Evolutionary conservation across 2,113 vertebrate species (phyloP), one percentile per base, ranked within the genome.

Genomic region (Melanerpes formicivorus): DNA sequence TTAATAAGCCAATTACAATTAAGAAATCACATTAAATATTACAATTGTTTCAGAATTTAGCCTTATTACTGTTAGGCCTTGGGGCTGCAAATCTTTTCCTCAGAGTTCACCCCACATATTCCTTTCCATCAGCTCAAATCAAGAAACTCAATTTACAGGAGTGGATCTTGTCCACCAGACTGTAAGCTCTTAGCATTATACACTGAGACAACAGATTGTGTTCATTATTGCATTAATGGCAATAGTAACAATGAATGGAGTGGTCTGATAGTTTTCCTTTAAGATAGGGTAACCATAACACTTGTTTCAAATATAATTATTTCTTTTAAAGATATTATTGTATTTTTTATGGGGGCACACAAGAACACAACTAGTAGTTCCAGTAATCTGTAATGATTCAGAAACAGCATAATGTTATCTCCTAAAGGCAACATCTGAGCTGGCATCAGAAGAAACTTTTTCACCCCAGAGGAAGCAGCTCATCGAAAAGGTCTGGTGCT

Each of bases 291-390:
- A 87, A 62, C 16, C 72, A 34, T 58, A 88, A 21, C 18, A 63
- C 78, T 67, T 50, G 95, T 95, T 95, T 74, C 34, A 90, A 73
- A 40, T 83, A 52, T 90, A 90, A 93, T 92, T 88, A 84, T 79
- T 58, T 94, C 76, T 80, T 65, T 76, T 80, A 95, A 93, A 91
- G 18, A 58, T 55, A 32, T 42, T 79, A 83, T 91, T 81, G 48
- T 79, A 48, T 90, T 90, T 90, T 88, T 96, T 91, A 71, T 91
- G n/a, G 78, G 70, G 88, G 48, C 8, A 58, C 15, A 26, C 46
- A 77, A 70, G 44, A 95, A 83, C 19, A 74, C 19, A 87, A 93
- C 64, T 44, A 89, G 63, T 73, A 90, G 56, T 52, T 69, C 11
- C 15, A 88, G 46, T 76, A 40, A 48, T 85, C 79, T 83, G 70